Evolutionary conservation across 2,113 vertebrate species (phyloP).

Genomic region (Serilophus lunatus): DNA sequence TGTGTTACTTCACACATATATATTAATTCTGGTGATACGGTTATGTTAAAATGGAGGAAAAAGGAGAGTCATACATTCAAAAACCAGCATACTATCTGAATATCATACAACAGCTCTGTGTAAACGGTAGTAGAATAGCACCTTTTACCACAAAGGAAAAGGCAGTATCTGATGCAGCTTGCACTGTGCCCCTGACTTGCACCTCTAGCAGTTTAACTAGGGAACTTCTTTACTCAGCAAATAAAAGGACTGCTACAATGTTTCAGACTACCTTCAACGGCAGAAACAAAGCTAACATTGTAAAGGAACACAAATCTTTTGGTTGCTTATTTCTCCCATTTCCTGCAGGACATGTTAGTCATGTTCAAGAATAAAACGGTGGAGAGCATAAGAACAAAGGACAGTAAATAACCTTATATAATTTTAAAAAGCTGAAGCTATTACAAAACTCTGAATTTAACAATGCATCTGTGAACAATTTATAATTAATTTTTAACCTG

Average conservation of each 20-base stretch:
- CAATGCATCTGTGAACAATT: neutral
- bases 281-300: neutral
- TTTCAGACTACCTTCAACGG: neutral
- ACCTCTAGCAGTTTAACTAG: neutral
- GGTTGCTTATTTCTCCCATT: neutral
- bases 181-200: neutral
- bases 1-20: neutral
- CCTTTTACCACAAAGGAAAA: neutral
- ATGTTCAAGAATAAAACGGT: neutral
- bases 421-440: neutral
- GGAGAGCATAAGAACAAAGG: neutral
- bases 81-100: neutral
- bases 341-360: neutral
- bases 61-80: fast-evolving
- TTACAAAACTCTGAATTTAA: slow-evolving; percentile 17
- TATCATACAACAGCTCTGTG: neutral
- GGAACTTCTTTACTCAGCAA: neutral
- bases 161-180: neutral
- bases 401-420: neutral
- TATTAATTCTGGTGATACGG: neutral
- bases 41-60: neutral
- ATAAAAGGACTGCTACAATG: neutral
- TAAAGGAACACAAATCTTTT: neutral
- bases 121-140: neutral
- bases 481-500: neutral